These are phyloP conservation scores for Melanotaenia duboulayi DNA, from an alignment of 2,113 vertebrate species.

Conservation along the genomic window DNA sequence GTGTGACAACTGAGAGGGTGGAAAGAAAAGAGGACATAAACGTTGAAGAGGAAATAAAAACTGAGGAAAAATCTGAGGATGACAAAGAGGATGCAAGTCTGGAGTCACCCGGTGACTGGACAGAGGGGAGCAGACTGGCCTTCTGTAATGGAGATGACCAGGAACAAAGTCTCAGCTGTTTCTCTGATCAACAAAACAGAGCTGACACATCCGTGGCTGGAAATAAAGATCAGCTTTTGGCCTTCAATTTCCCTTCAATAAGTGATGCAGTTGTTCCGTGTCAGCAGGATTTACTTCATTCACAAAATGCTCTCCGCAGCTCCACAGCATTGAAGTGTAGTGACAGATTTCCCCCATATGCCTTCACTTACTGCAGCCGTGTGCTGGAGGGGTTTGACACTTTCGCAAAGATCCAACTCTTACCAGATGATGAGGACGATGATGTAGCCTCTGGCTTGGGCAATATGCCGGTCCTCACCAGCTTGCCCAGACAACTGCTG, in stretches of 20 bases:
- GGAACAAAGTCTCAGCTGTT: constrained; percentile 3
- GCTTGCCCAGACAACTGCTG: constrained; percentile 39
- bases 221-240: constrained; percentile 17
- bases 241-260: background rate
- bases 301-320: constrained; percentile 30
- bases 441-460: constrained; percentile 56
- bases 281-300: constrained; percentile 30
- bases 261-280: constrained; percentile 67
- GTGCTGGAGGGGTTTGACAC: constrained; percentile 75
- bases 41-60: constrained; percentile 5
- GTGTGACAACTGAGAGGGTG: background rate
- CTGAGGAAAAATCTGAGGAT: background rate
- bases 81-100: constrained; percentile 3
- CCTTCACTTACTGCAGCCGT: constrained; percentile 16
- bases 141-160: constrained; percentile 2
- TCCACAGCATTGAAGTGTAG: constrained; percentile 11
- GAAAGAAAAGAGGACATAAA: constrained; percentile 2
- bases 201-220: constrained; percentile 11
- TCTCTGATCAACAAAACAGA: constrained; percentile 10
- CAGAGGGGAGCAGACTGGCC: constrained; percentile 5
- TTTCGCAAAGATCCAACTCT: constrained; percentile 81
- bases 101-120: constrained; percentile 5
- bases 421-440: constrained; percentile 50
- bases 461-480: constrained; percentile 57
- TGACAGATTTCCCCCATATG: constrained; percentile 53